Evolutionary conservation across 2,888 invertebrate species (phyloP), one percentile per base, ranked within the genome.

Genomic region (Heliconius erato): DNA sequence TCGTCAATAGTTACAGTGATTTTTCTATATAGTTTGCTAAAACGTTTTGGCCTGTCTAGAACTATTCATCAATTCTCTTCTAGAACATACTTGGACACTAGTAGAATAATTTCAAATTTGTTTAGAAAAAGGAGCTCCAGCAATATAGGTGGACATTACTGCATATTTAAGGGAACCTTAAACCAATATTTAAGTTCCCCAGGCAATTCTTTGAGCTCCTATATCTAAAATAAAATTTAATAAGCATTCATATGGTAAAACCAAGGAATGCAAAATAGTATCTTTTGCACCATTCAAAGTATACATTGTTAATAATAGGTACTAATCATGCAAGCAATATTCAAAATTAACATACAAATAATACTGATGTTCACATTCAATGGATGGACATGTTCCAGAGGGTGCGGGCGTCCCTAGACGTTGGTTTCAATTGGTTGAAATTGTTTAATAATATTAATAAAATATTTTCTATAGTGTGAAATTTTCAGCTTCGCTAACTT

Each of bases 211-310:
- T 7, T 7, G 54, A 54, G 19, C 63, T 63, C n/a, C 63, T 63
- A 11, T 11, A 23, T 11, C 3, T 59, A 59, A 7, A 59, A 59
- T 59, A n/a, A n/a, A n/a, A n/a, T n/a, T 23, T 59, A 7, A 59
- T 23, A 59, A 23, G 9, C 59, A 59, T 49, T 49, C 59, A 0
- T 23, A 23, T 19, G 23, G 63, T 63, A n/a, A 63, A n/a, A n/a
- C 23, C n/a, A 4, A 2, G n/a, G 23, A n/a, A 63, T 63, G n/a
- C n/a, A 54, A 54, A 54, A 19, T 63, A 23, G 3, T 59, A n/a
- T n/a, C 63, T n/a, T 63, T 63, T 94, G 95, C 95, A 96, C 95
- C 95, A 95, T 95, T 90, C 89, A 89, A 92, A 91, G 91, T 90
- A 89, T 87, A 89, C 87, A 87, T 88, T 90, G 89, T 90, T 88